These are phyloP conservation scores for Cartodere bifasciata DNA, from an alignment of 2,888 invertebrate genomes.

Conservation along the genomic window DNA sequence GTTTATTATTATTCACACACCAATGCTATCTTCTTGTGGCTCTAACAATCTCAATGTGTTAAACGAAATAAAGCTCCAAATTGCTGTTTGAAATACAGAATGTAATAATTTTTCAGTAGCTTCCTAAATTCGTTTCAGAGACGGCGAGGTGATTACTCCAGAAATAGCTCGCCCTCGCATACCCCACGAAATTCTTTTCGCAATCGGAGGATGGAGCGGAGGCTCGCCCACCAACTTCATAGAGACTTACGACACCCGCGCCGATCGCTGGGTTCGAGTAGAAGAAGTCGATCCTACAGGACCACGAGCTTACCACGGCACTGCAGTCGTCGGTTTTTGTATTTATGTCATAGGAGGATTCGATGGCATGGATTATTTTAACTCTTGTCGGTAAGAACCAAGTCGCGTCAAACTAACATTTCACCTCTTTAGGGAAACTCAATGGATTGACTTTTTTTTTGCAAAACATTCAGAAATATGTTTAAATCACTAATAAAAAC, in stretches of 20 bases:
- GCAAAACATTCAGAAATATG: too few species aligned
- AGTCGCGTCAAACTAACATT: too few species aligned
- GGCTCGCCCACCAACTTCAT: conserved; percentile 65
- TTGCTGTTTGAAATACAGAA: too few species aligned
- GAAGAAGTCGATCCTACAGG: conserved; percentile 71
- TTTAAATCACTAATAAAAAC: too few species aligned
- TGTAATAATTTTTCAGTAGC: neutral
- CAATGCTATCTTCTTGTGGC: too few species aligned
- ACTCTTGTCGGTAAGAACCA: conserved; percentile 49
- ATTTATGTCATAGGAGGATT: conserved; percentile 89
- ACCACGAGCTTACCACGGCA: conserved; percentile 88
- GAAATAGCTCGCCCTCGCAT: conserved; percentile 72
- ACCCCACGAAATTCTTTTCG: conserved; percentile 81
- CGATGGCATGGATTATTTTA: conserved; percentile 73
- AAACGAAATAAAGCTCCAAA: too few species aligned
- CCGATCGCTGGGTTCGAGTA: conserved; percentile 79
- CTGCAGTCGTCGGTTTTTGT: conserved; percentile 70
- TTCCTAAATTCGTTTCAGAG: conserved; percentile 32
- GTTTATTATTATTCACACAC: too few species aligned
- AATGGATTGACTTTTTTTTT: too few species aligned
- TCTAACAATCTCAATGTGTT: too few species aligned
- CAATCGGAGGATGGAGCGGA: conserved; percentile 68
- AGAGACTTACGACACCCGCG: conserved; percentile 80
- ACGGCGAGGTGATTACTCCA: conserved; percentile 73
- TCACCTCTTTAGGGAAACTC: too few species aligned